Evolutionary conservation across 2,113 vertebrate species (phyloP).

Genomic region (Mormyrus lacerda): DNA sequence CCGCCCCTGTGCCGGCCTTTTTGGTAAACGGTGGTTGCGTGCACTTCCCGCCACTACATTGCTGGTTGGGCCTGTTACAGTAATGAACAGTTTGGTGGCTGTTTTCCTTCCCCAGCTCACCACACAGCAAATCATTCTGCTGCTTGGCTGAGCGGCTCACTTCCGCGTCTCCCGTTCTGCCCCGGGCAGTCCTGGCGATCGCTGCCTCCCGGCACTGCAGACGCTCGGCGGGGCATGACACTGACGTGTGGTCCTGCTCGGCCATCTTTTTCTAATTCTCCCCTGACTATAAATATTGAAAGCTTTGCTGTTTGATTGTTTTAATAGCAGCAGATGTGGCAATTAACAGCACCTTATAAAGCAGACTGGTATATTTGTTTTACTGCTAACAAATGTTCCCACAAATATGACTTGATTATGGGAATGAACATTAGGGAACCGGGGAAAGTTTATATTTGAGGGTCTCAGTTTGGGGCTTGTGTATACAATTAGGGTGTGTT

Average conservation of each 20-base stretch:
- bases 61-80: neutral
- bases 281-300: conserved; percentile 64
- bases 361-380: conserved; percentile 65
- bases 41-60: neutral
- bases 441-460: conserved; percentile 51
- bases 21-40: neutral
- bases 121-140: conserved; percentile 51
- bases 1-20: conserved; percentile 28
- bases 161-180: conserved; percentile 32
- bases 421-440: conserved; percentile 58
- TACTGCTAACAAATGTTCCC: conserved; percentile 69
- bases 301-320: conserved; percentile 59
- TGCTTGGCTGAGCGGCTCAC: conserved; percentile 34
- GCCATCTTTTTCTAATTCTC: conserved; percentile 52
- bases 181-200: neutral
- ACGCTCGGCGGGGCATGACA: neutral
- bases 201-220: neutral
- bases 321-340: conserved; percentile 71
- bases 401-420: conserved; percentile 65
- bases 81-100: neutral
- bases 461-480: conserved; percentile 49
- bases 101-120: neutral
- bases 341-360: conserved; percentile 72
- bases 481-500: conserved; percentile 61
- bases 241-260: neutral